Base-by-base conservation (phyloP, 1,140 invertebrate genomes). In the Elymnias hypermnestra region DNA sequence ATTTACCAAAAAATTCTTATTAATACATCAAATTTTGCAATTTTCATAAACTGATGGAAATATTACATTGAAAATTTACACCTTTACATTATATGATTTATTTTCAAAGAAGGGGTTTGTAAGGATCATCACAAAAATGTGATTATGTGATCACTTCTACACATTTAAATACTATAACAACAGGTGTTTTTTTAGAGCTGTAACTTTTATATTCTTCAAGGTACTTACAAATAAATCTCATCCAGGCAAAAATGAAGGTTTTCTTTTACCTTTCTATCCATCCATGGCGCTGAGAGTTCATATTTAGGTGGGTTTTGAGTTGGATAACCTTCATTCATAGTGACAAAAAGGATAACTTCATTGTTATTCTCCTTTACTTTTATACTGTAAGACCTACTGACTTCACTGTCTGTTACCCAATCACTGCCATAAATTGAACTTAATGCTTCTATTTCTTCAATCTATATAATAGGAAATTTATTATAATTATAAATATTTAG, bases 361-460 rank as follows among this genome's bases (percentile, higher is more conserved):
- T 82, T 73, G 37, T 82, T 65, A 18, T 62, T 79, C 31, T 89
- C 82, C 10, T 56, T 69, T n/a, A 92, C 76, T 40, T 68, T 78
- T n/a, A 91, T 88, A 59, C 86, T 88, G 59, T 89, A 93, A 0
- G 86, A 79, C 55, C 83, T 78, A 19, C 86, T 76, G 8, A 70
- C 76, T 48, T 86, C 87, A 74, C 90, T 88, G 50, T 93, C 90
- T 1, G 82, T 85, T 42, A 86, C 81, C 90, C 91, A 94, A 56
- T 94, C 92, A 31, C 90, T 81, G 2, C 88, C 90, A 70, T 94
- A 95, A 41, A 95, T 95, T n/a, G 93, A 89, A 47, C 82, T 84
- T 6, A 95, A 72, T 1, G 90, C 91, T 83, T 94, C 92, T 22
- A 94, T 86, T 87, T 95, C 94, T 59, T 95, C 93, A 8, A 68